Conservation (phyloP, 2,888 invertebrate genomes). For the Cantharis flavilabris region DNA sequence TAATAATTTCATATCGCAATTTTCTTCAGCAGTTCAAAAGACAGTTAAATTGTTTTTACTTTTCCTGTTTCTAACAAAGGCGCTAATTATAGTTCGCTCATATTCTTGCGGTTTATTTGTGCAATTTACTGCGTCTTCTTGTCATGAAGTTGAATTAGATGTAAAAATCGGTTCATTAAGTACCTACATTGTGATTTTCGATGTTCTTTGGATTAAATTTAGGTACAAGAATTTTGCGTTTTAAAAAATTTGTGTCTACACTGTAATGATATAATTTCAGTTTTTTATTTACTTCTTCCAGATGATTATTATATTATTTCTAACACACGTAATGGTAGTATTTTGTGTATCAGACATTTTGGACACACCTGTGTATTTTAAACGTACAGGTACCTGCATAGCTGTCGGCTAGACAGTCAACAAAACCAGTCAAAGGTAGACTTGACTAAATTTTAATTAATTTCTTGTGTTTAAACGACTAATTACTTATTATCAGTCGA, state of each 20-base stretch:
- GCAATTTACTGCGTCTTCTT: background rate
- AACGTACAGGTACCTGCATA: constrained; percentile 45
- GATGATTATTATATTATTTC: background rate
- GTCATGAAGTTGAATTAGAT: background rate
- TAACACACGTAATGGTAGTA: background rate
- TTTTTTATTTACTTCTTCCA: background rate
- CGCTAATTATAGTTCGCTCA: background rate
- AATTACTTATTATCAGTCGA: too few relatives aligned
- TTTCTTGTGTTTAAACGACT: too few relatives aligned
- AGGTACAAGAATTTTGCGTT: background rate
- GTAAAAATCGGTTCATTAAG: background rate
- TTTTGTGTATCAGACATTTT: background rate
- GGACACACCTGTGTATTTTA: constrained; percentile 31
- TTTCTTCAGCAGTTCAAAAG: background rate
- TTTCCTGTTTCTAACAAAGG: background rate
- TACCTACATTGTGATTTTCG: background rate
- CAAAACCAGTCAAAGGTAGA: background rate
- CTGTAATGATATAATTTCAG: background rate
- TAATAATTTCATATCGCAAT: background rate
- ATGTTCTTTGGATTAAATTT: background rate
- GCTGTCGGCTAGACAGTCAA: constrained; percentile 35
- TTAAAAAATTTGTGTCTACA: background rate
- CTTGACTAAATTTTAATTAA: background rate
- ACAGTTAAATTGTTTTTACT: background rate
- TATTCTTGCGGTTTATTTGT: background rate